phyloP scores from a whole-genome alignment of 1,140 invertebrate genomes.

The Cephus cinctus region DNA sequence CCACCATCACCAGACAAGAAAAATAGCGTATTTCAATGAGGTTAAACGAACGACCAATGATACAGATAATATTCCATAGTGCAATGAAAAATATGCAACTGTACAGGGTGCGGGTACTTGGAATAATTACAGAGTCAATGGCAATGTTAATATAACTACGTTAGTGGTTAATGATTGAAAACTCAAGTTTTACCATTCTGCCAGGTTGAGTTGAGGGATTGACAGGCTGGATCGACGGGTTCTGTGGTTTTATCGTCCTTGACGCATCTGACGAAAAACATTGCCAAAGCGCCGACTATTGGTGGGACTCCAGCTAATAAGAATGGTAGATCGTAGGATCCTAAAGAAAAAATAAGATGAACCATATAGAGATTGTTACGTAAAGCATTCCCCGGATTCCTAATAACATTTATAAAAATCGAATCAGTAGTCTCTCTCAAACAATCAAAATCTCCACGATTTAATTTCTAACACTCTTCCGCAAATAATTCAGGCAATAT shows the following conservation, averaged over 20 bases:
- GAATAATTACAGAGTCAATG: background rate
- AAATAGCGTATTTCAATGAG: background rate
- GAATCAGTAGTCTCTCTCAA: background rate
- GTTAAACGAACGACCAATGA: background rate
- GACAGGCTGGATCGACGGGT: slow-evolving; percentile 1
- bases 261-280: slow-evolving; percentile 71
- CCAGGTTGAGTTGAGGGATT: background rate
- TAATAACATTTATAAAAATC: background rate
- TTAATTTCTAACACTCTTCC: too few relatives aligned
- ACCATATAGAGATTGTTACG: too few relatives aligned
- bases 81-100: background rate
- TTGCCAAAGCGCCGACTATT: slow-evolving; percentile 72
- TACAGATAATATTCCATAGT: background rate
- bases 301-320: slow-evolving; percentile 82
- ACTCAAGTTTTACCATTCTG: slow-evolving; percentile 8
- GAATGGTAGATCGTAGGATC: slow-evolving; percentile 77
- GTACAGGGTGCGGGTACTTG: background rate
- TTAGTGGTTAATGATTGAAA: background rate
- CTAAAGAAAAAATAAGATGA: slow-evolving; percentile 49
- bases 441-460: background rate
- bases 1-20: background rate
- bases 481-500: too few relatives aligned
- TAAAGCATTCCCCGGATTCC: too few relatives aligned
- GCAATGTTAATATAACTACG: background rate
- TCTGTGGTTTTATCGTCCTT: slow-evolving; percentile 41